Evolutionary conservation across 2,113 vertebrate genomes (phyloP).

Genomic region (Ahaetulla prasina): DNA sequence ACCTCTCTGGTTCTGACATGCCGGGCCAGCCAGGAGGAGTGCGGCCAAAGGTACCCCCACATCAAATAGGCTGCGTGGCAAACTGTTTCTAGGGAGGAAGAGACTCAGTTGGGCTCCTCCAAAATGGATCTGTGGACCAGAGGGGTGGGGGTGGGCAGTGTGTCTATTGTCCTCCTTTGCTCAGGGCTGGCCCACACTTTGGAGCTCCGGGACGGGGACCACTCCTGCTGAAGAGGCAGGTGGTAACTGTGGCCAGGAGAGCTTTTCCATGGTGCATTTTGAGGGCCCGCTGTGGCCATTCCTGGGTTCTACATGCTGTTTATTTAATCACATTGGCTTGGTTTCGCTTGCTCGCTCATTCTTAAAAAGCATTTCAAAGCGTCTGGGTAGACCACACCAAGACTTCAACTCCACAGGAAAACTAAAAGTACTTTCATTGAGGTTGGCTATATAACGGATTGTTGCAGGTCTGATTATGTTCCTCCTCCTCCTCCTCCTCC

Average conservation of each 20-base stretch:
- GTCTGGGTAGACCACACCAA: background rate
- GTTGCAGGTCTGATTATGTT: background rate
- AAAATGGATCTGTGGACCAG: background rate
- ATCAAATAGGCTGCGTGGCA: background rate
- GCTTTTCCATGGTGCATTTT: background rate
- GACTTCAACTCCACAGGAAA: background rate
- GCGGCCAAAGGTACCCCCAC: slow-evolving; percentile 49
- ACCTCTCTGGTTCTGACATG: slow-evolving; percentile 67
- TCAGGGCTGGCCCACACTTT: background rate
- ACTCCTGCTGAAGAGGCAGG: background rate
- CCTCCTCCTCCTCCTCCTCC: background rate
- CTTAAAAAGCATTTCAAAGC: background rate
- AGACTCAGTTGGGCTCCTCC: background rate
- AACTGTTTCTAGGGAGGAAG: background rate
- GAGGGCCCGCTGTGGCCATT: background rate
- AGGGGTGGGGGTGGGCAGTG: background rate
- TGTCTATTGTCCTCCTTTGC: background rate
- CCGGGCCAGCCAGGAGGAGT: slow-evolving; percentile 63
- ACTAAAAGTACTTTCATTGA: background rate
- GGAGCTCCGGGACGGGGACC: background rate
- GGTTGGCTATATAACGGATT: background rate
- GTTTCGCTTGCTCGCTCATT: background rate
- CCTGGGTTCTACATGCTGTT: background rate
- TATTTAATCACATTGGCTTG: background rate
- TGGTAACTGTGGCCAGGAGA: background rate